Base-by-base conservation (phyloP, 2,888 invertebrate species). In the Hylaea fasciaria region DNA sequence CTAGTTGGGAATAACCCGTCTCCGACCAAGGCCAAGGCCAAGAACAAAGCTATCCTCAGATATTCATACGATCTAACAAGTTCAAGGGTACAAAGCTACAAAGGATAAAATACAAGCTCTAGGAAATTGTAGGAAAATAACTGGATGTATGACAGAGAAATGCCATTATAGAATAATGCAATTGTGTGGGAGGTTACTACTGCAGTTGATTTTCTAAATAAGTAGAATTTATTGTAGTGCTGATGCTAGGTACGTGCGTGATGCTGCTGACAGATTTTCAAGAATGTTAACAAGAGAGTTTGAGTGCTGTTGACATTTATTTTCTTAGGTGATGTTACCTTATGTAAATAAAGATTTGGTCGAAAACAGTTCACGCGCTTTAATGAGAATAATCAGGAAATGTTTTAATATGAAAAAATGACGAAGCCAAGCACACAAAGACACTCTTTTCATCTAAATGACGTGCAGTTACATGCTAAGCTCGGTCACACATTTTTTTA, bases 21-120 rank as follows among this genome's bases (percentile, higher is more conserved):
- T 13, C 17, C 13, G 32, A 35, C 37, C 58, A 28, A 40, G 37
- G 41, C 46, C 47, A 44, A 55, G 82, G 84, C 76, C 82, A 83
- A 79, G 80, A n/a, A 5, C 22, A 5, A 22, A 5, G 82, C 70
- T 78, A 73, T 75, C 78, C 77, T 64, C 68, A 81, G 78, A 83
- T 83, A 81, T 81, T 79, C 83, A 80, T 80, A 73, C 77, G 39
- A 46, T 51, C 72, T 62, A 73, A 73, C 72, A 70, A 82, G 83
- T 83, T 83, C 87, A 89, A 89, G 89, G 69, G 14, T 48, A 65
- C n/a, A 57, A 48, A 17, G 54, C 44, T 56, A 64, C 62, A 65
- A 58, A 58, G 61, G 59, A 68, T 59, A 51, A 55, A 62, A 55
- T 52, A 54, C 56, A 56, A 51, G 64, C 46, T 61, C 66, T 62